These are phyloP conservation scores for Hippocampus barbouri DNA, from an alignment of 2,113 vertebrate species.

Conservation along the genomic window DNA sequence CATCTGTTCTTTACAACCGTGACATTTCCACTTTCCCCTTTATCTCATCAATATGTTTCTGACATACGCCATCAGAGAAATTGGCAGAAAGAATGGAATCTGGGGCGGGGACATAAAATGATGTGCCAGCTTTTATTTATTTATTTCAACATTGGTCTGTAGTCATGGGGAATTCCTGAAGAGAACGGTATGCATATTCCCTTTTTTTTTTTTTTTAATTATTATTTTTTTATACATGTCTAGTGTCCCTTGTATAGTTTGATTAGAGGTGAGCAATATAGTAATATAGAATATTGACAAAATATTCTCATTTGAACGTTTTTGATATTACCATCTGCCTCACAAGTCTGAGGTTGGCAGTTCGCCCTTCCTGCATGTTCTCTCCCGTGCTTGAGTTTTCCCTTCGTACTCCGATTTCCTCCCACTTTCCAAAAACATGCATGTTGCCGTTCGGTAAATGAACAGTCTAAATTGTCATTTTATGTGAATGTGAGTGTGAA, in stretches of 20 bases:
- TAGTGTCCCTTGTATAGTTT: too few species aligned
- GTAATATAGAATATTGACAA: too few species aligned
- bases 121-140: background rate
- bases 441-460: background rate
- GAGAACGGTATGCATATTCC: background rate
- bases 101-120: background rate
- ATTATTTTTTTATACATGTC: background rate
- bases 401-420: background rate
- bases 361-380: too few species aligned
- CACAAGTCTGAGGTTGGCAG: too few species aligned
- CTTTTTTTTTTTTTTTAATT: background rate
- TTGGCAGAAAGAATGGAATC: background rate
- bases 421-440: background rate
- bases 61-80: constrained; percentile 2
- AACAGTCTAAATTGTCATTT: background rate
- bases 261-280: too few species aligned
- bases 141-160: background rate
- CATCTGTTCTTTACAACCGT: constrained; percentile 23
- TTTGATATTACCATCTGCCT: too few species aligned
- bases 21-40: constrained; percentile 28
- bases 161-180: background rate
- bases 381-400: background rate
- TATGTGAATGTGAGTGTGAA: background rate
- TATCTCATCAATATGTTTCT: constrained; percentile 8
- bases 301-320: too few species aligned